Evolutionary conservation across 2,888 invertebrate species (phyloP).

Genomic region (Stenoptilia bipunctidactyla): DNA sequence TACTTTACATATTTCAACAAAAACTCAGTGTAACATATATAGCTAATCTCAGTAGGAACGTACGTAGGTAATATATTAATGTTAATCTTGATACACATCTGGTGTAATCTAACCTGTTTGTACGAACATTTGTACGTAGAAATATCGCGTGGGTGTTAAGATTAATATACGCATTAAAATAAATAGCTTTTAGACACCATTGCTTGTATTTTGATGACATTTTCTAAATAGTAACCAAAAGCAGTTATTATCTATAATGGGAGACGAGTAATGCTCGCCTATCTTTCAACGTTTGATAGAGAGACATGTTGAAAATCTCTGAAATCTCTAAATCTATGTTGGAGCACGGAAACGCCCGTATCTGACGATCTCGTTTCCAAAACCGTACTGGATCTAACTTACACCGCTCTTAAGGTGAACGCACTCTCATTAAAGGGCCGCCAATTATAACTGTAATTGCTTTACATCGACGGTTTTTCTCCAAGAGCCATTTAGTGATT

Average conservation of each 20-base stretch:
- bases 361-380: slow-evolving; percentile 39
- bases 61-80: not conserved
- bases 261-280: not conserved
- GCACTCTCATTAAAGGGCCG: slow-evolving; percentile 64
- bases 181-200: not conserved
- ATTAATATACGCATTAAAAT: not conserved
- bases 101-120: not conserved
- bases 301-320: no score
- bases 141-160: not conserved
- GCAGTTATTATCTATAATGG: no score
- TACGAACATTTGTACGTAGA: slow-evolving; percentile 1
- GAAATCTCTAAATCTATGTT: not conserved
- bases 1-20: no score
- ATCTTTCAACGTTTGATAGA: no score
- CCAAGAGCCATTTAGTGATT: not conserved
- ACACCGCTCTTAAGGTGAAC: slow-evolving; percentile 41
- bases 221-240: no score
- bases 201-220: no score
- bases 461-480: slow-evolving; percentile 26
- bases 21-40: no score
- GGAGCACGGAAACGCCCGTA: slow-evolving; percentile 25
- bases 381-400: slow-evolving; percentile 40
- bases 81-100: slow-evolving; percentile 1
- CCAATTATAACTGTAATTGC: slow-evolving; percentile 34
- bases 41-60: no score